Evolutionary conservation across 2,113 vertebrate species (phyloP).

Genomic region (Alouatta palliata): DNA sequence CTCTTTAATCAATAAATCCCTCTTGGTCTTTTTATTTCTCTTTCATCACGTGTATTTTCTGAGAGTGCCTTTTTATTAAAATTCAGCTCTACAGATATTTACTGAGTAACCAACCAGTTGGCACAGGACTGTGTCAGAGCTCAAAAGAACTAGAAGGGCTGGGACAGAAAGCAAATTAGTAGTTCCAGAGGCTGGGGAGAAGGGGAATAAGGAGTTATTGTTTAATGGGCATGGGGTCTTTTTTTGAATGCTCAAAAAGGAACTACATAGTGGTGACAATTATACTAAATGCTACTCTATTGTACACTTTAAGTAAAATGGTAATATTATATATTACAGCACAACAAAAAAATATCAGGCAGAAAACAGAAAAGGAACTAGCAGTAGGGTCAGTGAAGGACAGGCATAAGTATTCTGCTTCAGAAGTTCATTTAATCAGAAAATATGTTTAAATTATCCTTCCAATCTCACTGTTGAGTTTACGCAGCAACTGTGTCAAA

Average conservation of each 20-base stretch:
- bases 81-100: slow-evolving; percentile 41
- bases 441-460: slow-evolving; percentile 49
- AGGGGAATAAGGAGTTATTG: neutral
- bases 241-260: neutral
- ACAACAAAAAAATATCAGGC: neutral
- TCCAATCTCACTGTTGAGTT: slow-evolving; percentile 31
- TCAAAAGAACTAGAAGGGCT: neutral
- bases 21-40: slow-evolving; percentile 8
- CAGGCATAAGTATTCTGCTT: neutral
- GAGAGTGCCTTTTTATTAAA: slow-evolving; percentile 17
- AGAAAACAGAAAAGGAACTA: neutral
- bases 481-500: neutral
- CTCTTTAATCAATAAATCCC: neutral
- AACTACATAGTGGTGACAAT: neutral
- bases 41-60: neutral
- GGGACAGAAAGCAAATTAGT: neutral
- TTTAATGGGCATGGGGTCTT: neutral
- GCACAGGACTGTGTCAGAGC: neutral
- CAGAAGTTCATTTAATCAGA: neutral
- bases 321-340: neutral
- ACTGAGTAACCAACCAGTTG: neutral
- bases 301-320: neutral
- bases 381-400: neutral
- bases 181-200: neutral
- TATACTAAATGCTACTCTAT: neutral